phyloP scores from a whole-genome alignment of 1,140 invertebrate species.

The Gonatopus flavifemur region DNA sequence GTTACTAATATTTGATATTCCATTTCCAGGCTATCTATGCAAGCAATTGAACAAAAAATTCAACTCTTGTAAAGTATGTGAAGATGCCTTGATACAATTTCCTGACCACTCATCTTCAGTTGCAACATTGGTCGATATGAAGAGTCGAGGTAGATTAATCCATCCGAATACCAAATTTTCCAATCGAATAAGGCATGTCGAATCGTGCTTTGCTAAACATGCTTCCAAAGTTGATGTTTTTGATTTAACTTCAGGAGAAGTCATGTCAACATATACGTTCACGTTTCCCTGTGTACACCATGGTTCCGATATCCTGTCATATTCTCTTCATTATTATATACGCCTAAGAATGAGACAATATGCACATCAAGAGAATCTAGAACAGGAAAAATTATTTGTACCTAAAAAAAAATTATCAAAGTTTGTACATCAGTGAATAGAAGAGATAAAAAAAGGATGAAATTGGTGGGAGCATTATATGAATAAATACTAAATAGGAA shows the following conservation, averaged over 20 bases:
- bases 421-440: too few species aligned
- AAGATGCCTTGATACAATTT: background rate
- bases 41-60: background rate
- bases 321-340: conserved; percentile 3
- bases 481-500: too few species aligned
- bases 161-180: conserved; percentile 8
- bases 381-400: conserved; percentile 4
- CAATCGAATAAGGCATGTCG: background rate
- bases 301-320: conserved; percentile 4
- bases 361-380: conserved; percentile 9
- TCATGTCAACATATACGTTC: background rate
- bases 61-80: background rate
- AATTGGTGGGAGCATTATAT: too few species aligned
- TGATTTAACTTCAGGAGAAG: conserved; percentile 1
- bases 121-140: conserved; percentile 2
- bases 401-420: conserved; percentile 9
- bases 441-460: too few species aligned
- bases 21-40: background rate
- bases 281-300: conserved; percentile 10
- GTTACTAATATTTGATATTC: background rate
- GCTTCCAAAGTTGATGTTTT: background rate
- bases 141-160: background rate
- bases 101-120: background rate
- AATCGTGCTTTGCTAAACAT: conserved; percentile 4
- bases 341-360: conserved; percentile 1